Percentiles rank a stretch among this genome's conserved stretches.
Evolutionary conservation across 2,113 vertebrate genomes (phyloP).

Genomic region (Gavia stellata): DNA sequence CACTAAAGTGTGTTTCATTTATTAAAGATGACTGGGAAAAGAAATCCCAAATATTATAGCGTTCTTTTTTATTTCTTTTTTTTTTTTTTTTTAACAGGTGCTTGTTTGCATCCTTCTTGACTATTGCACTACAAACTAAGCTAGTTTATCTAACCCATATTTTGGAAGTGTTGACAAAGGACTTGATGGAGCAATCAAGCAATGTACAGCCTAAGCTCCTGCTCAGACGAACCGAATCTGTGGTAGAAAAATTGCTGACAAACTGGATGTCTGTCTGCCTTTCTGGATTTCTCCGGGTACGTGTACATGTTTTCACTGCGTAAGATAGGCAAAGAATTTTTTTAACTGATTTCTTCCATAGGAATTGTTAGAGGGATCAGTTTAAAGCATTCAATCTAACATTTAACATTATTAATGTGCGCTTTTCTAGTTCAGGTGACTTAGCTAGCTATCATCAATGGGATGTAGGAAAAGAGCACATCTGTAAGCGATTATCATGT

Average conservation of each 20-base stretch:
- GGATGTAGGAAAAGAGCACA: background rate
- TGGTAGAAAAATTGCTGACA: slow-evolving; percentile 92
- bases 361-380: background rate
- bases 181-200: slow-evolving; percentile 85
- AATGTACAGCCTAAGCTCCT: slow-evolving; percentile 89
- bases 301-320: background rate
- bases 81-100: slow-evolving; percentile 73
- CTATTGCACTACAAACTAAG: slow-evolving; percentile 88
- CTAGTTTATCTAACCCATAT: slow-evolving; percentile 88
- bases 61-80: background rate
- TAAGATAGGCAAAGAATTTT: background rate
- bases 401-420: background rate
- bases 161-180: slow-evolving; percentile 85
- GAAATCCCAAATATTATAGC: background rate
- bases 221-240: slow-evolving; percentile 89
- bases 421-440: background rate
- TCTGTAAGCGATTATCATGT: background rate
- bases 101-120: slow-evolving; percentile 87
- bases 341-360: background rate
- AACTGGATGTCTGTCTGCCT: slow-evolving; percentile 99
- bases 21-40: background rate
- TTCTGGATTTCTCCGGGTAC: slow-evolving; percentile 91
- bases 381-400: background rate
- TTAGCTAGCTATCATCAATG: background rate
- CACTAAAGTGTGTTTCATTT: background rate